A percentile compares a stretch with the other conserved stretches of the same genome.
Conservation (phyloP, 2,797 vertebrate species). For the Uromys caudimaculatus region DNA sequence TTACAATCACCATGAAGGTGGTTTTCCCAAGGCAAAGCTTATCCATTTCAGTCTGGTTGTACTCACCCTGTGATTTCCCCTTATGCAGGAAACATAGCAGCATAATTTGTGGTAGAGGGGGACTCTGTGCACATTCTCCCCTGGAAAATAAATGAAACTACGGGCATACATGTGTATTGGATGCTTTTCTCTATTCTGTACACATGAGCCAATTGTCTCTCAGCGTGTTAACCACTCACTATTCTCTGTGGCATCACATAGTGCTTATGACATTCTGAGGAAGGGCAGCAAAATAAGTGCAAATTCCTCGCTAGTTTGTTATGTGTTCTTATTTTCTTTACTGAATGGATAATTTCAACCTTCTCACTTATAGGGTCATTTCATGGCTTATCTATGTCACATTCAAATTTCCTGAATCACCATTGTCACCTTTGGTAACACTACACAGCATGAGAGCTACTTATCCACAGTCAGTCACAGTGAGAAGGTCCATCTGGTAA, state of each 20-base stretch:
- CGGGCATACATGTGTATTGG: too few species aligned
- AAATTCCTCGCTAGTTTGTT: not conserved
- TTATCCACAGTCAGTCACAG: not conserved
- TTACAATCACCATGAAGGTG: not conserved
- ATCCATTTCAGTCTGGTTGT: not conserved
- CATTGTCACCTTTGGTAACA: not conserved
- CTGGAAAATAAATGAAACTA: not conserved
- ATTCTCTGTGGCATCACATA: not conserved
- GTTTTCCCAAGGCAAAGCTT: not conserved
- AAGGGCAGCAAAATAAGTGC: not conserved
- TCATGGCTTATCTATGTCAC: not conserved
- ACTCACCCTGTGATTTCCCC: too few species aligned
- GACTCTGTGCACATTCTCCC: not conserved
- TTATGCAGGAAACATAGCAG: not conserved
- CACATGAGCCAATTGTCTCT: not conserved
- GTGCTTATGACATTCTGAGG: not conserved
- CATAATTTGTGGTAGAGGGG: not conserved
- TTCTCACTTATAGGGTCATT: not conserved
- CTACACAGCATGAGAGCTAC: not conserved
- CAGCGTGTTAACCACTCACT: not conserved
- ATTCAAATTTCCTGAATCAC: not conserved
- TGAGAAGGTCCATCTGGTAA: not conserved
- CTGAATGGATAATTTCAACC: not conserved
- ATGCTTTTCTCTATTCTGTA: not conserved
- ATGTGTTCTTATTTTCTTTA: not conserved